Evolutionary conservation across 2,888 invertebrate genomes (phyloP), one percentile per base, ranked within the genome.

Genomic region (Hirtodrosophila histrioides): DNA sequence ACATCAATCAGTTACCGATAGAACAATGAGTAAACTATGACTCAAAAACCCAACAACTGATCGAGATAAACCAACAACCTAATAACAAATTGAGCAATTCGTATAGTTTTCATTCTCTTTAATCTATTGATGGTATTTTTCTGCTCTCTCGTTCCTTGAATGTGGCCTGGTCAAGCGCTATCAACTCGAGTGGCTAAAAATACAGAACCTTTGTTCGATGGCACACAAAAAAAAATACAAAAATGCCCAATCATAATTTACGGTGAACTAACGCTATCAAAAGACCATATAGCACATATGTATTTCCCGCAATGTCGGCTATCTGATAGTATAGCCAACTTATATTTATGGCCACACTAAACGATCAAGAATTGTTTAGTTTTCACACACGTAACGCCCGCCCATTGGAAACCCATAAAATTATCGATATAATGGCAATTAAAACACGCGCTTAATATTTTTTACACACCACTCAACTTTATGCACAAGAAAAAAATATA

Each of bases 401-500:
- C 12, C 27, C 37, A 48, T 37, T n/a, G 6, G 4, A 8, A 5
- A 23, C 51, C 27, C 23, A 55, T 67, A 61, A 73, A 70, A 37
- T 27, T 3, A 24, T 36, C 27, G 31, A 49, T 7, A 40, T 40
- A 44, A 45, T 63, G 54, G 11, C 37, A 61, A 61, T 45, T 33
- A 23, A 69, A 58, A 57, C 46, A 54, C 39, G 27, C 33, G 39
- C 9, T 35, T 39, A 4, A 29, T 31, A 17, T 10, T 24, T 23
- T 24, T 23, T 36, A 40, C 48, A 43, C 51, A 33, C n/a, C 61
- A 66, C 57, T 66, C 54, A 10, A 50, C 3, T 70, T 78, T 58
- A 68, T 60, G 61, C 80, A 80, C 69, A 66, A n/a, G 8, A 86
- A 85, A 86, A 83, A 84, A 74, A 75, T 41, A 12, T 37, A 3